Base-by-base conservation (phyloP, 1,140 invertebrate species). In the Macrotrachela quadricornifera region DNA sequence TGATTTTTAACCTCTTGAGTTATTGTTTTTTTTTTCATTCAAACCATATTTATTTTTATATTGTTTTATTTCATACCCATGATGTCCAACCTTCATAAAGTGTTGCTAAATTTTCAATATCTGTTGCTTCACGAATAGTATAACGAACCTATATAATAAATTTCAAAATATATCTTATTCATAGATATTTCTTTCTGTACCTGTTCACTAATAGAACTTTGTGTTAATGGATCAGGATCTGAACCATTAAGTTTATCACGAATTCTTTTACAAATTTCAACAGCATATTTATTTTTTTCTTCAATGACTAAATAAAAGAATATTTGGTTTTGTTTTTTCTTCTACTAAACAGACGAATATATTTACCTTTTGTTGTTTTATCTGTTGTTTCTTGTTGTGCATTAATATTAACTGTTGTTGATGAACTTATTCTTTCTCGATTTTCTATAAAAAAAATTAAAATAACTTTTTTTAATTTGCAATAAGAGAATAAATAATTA, bases 31-130 rank as follows among this genome's bases (percentile, higher is more conserved):
- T 4, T 30, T n/a, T n/a, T n/a, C n/a, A 30, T 30, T 30, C 8
- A 8, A 30, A 30, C 21, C 21, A 30, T 30, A 30, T 4, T 2
- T 30, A 30, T 30, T 30, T 2, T 4, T 4, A 2, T 4, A 30
- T 4, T 30, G 3, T 30, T 30, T 30, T 30, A n/a, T 30, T 8
- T 30, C 21, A 96, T 68, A 97, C 90, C 91, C 91, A 96, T 58
- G 91, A 83, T 64, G 90, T 96, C 90, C 91, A 97, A 59, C 92
- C 92, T 75, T 97, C 91, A 71, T 95, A 97, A 61, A 96, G 75
- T 59, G 88, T 77, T 64, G 87, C 82, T 65, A 97, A 75, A 73
- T 94, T 95, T 62, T 91, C 85, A 46, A 79, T 71, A 72, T 80
- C 83, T 43, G 79, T 87, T 57, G 92, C 86, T 71, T 96, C 87